These are phyloP conservation scores for Labrus mixtus DNA, from an alignment of 2,113 vertebrate species.

Conservation along the genomic window DNA sequence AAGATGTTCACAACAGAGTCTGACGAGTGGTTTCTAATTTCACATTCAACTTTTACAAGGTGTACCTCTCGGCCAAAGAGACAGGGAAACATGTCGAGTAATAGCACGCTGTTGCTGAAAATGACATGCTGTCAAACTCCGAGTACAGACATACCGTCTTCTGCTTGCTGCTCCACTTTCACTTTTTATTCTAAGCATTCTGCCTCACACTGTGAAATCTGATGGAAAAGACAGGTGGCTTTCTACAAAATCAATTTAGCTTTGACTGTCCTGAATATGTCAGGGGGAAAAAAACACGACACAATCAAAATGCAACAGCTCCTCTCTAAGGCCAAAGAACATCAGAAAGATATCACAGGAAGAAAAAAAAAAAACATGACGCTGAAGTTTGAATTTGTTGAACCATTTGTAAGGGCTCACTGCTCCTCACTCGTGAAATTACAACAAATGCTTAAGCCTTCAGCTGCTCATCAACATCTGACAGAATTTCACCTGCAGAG, in stretches of 20 bases:
- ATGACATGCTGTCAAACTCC: slow-evolving; percentile 60
- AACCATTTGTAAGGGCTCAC: slow-evolving; percentile 10
- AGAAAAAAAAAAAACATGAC: background rate
- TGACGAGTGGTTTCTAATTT: slow-evolving; percentile 76
- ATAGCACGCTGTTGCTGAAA: slow-evolving; percentile 54
- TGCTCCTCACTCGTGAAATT: slow-evolving; percentile 43
- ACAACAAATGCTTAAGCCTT: slow-evolving; percentile 8
- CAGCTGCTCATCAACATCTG: slow-evolving; percentile 37
- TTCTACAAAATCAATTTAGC: slow-evolving; percentile 35
- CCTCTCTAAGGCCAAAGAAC: slow-evolving; percentile 8
- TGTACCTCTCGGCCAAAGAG: slow-evolving; percentile 47
- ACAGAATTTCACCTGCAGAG: slow-evolving; percentile 22
- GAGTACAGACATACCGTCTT: slow-evolving; percentile 42
- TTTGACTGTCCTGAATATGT: slow-evolving; percentile 35
- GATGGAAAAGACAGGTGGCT: slow-evolving; percentile 43
- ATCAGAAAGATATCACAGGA: slow-evolving; percentile 2
- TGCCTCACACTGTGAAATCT: slow-evolving; percentile 37
- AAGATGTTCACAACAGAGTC: slow-evolving; percentile 71
- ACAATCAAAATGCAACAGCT: slow-evolving; percentile 43
- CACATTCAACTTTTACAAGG: slow-evolving; percentile 74
- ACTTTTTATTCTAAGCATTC: slow-evolving; percentile 53
- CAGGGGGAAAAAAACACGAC: slow-evolving; percentile 24
- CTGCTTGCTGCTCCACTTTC: slow-evolving; percentile 47
- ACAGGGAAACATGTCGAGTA: slow-evolving; percentile 39
- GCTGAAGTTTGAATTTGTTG: slow-evolving; percentile 20